Evolutionary conservation across 2,113 vertebrate species (phyloP).

Genomic region (Psilopsiagon aymara): DNA sequence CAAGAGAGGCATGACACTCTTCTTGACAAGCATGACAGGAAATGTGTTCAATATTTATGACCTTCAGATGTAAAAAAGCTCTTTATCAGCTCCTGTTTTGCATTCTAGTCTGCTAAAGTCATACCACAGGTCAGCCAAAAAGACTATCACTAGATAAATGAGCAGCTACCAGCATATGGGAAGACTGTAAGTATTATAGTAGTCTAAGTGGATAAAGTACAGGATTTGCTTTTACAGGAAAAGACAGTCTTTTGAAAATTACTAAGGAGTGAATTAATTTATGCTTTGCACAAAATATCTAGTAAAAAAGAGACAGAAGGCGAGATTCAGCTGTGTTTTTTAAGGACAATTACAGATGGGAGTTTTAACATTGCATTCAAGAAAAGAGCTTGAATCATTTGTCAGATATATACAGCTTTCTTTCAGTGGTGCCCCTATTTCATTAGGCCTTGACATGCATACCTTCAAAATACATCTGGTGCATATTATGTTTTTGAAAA

Average conservation of each 20-base stretch:
- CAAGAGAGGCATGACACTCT: background rate
- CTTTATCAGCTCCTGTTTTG: slow-evolving; percentile 56
- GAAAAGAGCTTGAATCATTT: background rate
- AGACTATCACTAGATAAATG: slow-evolving; percentile 54
- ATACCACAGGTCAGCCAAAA: slow-evolving; percentile 29
- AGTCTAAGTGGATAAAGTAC: background rate
- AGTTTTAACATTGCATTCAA: background rate
- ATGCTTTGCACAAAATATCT: background rate
- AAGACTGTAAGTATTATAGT: background rate
- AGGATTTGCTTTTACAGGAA: background rate
- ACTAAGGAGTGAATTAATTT: background rate
- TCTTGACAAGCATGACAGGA: background rate
- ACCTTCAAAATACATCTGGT: accelerated
- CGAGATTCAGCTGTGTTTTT: background rate
- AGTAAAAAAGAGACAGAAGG: background rate
- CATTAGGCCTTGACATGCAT: background rate
- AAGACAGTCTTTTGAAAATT: background rate
- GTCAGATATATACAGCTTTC: background rate
- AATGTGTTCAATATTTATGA: slow-evolving; percentile 65
- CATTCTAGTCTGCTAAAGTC: slow-evolving; percentile 47
- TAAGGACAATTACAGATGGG: background rate
- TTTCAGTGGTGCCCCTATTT: background rate
- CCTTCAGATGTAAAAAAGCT: slow-evolving; percentile 49
- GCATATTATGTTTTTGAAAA: background rate
- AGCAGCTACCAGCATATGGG: slow-evolving; percentile 18